Base-by-base conservation (phyloP, 2,113 vertebrate species). In the Acinonyx jubatus region DNA sequence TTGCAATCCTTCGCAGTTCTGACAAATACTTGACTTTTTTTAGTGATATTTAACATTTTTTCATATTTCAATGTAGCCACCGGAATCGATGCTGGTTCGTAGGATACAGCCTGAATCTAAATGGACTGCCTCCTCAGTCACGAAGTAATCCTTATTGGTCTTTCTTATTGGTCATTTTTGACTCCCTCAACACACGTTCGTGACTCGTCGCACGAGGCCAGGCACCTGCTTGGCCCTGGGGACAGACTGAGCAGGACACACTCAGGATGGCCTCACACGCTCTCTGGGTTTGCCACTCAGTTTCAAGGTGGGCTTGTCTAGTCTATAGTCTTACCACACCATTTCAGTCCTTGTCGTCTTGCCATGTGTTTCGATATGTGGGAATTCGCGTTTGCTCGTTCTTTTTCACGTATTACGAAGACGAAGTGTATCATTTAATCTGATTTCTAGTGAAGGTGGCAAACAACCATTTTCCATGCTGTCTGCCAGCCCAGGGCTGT, bases 401-500 rank as follows among this genome's bases (percentile, higher is more conserved):
- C 29, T 21, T 55, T 48, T 57, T 33, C 38, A 83, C 12, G 33
- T 41, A 23, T 5, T 23, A 14, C 73, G 25, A 10, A 52, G 61
- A 76, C n/a, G 74, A 61, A 23, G 7, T n/a, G 1, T 29, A 5
- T 31, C 50, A 33, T 55, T 82, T 45, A 19, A 57, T 50, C 21
- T 14, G 65, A 57, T 33, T 55, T 74, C 9, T 80, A 31, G 23
- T 21, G 8, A 74, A 80, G 31, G 57, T 25, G 21, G 48, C 5
- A 1, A 29, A 57, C 2, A 3, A 23, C 50, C 7, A 4, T 55
- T 33, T 52, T 36, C 65, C 12, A 27, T 0, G 7, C 0, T 5
- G 2, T 55, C 55, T 31, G 27, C 57, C 29, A 7, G 5, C 15
- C 27, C 3, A 29, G 55, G 11, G 31, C 4, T 5, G 25, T 29